Conservation (phyloP, 1,140 invertebrate genomes). For the Adelges cooleyi region DNA sequence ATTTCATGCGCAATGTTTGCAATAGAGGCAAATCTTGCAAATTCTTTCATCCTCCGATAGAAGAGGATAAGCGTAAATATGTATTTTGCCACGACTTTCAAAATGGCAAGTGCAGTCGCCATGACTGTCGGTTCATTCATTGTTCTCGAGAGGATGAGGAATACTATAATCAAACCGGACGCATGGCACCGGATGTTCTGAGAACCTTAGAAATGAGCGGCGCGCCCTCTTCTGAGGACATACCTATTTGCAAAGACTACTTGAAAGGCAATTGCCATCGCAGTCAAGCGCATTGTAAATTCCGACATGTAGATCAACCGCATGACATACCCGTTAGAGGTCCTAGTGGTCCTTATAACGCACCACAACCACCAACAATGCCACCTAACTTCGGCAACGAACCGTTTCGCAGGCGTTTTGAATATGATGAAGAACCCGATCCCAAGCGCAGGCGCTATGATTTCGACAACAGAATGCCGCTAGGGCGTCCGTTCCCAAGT, state of each 20-base stretch:
- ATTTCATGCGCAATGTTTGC: conserved; percentile 55
- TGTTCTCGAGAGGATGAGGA: conserved; percentile 66
- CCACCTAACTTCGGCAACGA: conserved; percentile 27
- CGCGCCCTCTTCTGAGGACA: conserved; percentile 35
- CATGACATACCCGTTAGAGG: conserved; percentile 9
- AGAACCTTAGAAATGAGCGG: conserved; percentile 25
- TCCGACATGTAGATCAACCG: conserved; percentile 34
- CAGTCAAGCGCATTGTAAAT: conserved; percentile 41
- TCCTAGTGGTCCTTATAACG: conserved; percentile 17
- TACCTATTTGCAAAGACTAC: conserved; percentile 63
- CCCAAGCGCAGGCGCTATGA: conserved; percentile 21
- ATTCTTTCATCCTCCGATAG: conserved; percentile 35
- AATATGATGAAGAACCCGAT: conserved; percentile 16
- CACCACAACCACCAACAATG: conserved; percentile 18
- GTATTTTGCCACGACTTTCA: conserved; percentile 79
- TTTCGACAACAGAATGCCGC: conserved; percentile 16
- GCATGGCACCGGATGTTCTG: conserved; percentile 49
- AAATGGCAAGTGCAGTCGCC: conserved; percentile 45
- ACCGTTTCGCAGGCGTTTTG: conserved; percentile 22
- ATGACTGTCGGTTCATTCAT: conserved; percentile 58
- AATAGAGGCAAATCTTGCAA: conserved; percentile 66
- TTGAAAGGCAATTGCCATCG: conserved; percentile 60
- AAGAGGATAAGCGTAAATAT: conserved; percentile 29
- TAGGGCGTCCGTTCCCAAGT: conserved; percentile 20
- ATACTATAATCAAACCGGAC: conserved; percentile 54